These are phyloP conservation scores for Triplophysa siluroides DNA, from an alignment of 2,113 vertebrate species.

Conservation along the genomic window DNA sequence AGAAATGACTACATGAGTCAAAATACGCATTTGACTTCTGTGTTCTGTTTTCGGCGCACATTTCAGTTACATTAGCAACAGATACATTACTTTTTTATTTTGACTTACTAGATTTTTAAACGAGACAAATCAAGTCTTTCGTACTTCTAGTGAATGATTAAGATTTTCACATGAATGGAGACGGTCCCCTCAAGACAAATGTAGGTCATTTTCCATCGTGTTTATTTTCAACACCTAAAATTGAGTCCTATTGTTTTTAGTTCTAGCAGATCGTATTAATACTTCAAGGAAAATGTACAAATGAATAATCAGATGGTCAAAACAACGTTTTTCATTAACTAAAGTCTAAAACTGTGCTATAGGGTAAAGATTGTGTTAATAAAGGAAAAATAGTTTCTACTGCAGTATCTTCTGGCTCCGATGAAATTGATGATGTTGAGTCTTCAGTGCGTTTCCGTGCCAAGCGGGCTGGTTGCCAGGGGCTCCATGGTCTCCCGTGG, in stretches of 20 bases:
- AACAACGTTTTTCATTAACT: background rate
- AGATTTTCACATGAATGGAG: no score
- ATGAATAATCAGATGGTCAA: background rate
- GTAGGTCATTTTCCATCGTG: background rate
- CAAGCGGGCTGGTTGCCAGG: conserved; percentile 55
- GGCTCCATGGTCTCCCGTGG: conserved; percentile 52
- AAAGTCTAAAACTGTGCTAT: background rate
- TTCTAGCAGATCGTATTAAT: background rate
- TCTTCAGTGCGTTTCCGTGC: conserved; percentile 43
- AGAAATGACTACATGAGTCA: conserved; percentile 13
- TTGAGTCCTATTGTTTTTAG: background rate
- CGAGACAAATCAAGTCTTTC: no score
- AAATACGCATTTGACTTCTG: conserved; percentile 26
- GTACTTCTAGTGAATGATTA: no score
- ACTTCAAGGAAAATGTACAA: no score
- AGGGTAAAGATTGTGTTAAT: background rate
- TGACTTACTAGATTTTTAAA: background rate
- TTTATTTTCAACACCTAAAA: background rate
- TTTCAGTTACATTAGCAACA: background rate
- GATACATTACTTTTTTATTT: background rate
- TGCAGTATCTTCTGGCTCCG: conserved; percentile 13
- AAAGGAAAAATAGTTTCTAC: background rate
- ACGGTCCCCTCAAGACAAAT: background rate
- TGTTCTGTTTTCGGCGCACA: background rate
- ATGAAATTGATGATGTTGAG: conserved; percentile 58